phyloP scores from a whole-genome alignment of 2,113 vertebrate genomes.

The Paracanthobrama guichenoti region DNA sequence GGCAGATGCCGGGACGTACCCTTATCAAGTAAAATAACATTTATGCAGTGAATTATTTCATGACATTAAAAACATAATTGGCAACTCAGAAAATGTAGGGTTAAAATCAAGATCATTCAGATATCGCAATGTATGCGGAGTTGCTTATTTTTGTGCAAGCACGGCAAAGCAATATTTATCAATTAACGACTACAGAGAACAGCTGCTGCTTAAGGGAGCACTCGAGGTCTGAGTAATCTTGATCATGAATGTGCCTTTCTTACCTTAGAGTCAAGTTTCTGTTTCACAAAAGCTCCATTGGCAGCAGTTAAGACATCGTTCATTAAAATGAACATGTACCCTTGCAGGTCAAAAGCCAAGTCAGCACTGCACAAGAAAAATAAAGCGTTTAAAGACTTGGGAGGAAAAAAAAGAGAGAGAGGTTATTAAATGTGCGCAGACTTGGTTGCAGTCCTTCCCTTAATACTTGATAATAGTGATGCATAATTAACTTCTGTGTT shows the following conservation, averaged over 20 bases:
- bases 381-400: neutral
- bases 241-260: constrained; percentile 46
- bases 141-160: neutral
- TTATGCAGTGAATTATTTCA: neutral
- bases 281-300: constrained; percentile 96
- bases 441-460: neutral
- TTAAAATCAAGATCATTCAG: neutral
- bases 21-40: neutral
- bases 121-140: neutral
- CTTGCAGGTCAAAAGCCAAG: constrained; percentile 92
- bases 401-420: constrained; percentile 17
- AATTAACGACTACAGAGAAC: neutral
- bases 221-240: constrained; percentile 16
- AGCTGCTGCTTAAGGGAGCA: constrained; percentile 19
- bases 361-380: constrained; percentile 78
- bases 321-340: constrained; percentile 91
- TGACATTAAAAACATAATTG: neutral
- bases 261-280: constrained; percentile 98
- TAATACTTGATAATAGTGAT: neutral
- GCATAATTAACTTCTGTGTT: neutral
- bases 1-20: neutral
- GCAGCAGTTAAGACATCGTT: constrained; percentile 96
- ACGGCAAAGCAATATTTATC: neutral
- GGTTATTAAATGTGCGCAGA: neutral
- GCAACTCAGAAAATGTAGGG: too few relatives aligned